Base-by-base conservation (phyloP, 2,888 invertebrate genomes). In the Drosophila recens region DNA sequence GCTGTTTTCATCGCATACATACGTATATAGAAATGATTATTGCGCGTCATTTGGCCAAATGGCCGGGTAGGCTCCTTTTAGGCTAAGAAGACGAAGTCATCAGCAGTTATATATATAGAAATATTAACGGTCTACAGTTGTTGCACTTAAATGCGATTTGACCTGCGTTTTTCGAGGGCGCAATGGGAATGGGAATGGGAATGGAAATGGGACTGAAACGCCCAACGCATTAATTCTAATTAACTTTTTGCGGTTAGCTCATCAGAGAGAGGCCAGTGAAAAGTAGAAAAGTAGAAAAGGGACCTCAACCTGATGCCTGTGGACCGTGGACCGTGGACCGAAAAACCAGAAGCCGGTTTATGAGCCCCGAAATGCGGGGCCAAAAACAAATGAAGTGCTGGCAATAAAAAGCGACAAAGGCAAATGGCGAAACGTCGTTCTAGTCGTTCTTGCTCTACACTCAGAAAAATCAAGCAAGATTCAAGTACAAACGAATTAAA, bases 351-450 rank as follows among this genome's bases (percentile, higher is more conserved):
- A 23, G 23, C 43, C 67, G 72, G 78, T 80, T 86, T 86, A 90
- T 90, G 88, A 74, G 59, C 52, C 71, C 71, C 57, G 73, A 88
- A 82, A 79, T 42, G 15, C 4, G 68, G 83, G 76, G 79, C 74
- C 78, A 78, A 88, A 82, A 90, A 80, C 86, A 86, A 86, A 86
- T 86, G 86, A 90, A 86, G 86, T 86, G 86, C 89, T 86, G 87
- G 90, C 86, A 90, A 86, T 90, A 86, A 86, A 86, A 86, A 75
- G 89, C 89, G 90, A 86, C 89, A 86, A 88, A 88, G 75, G 87
- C 87, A 86, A 90, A 88, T 88, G 82, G 85, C 75, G 36, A 70
- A 79, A 71, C 61, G 62, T 73, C 64, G 72, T 51, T 58, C 69
- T 46, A 45, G 74, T 64, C 51, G 52, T 67, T 52, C 30, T 38